phyloP scores from a whole-genome alignment of 2,113 vertebrate genomes.

The Ceyx melanurus region DNA sequence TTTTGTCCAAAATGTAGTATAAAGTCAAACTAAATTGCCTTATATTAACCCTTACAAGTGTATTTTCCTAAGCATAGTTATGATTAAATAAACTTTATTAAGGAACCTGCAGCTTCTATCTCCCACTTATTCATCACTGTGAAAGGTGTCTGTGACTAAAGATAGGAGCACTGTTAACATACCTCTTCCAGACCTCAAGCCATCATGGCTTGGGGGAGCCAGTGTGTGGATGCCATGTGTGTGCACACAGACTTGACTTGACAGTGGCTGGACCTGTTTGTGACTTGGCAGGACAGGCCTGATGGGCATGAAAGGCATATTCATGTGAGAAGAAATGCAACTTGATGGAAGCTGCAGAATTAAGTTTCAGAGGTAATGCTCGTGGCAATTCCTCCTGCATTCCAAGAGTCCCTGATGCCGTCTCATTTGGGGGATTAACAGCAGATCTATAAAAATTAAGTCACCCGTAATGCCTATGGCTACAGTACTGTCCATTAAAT shows the following conservation, averaged over 20 bases:
- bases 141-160: not conserved
- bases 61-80: constrained; percentile 83
- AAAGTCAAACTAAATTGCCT: constrained; percentile 79
- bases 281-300: not conserved
- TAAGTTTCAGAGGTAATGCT: not conserved
- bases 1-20: constrained; percentile 77
- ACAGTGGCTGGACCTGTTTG: not conserved
- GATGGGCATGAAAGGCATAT: fast-evolving
- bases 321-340: not conserved
- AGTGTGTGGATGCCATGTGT: fast-evolving
- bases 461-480: not conserved
- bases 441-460: not conserved
- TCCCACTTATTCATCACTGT: constrained; percentile 13
- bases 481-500: not conserved
- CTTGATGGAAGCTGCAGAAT: not conserved
- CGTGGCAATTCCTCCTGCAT: not conserved
- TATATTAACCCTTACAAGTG: constrained; percentile 80
- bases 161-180: not conserved
- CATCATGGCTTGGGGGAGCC: not conserved
- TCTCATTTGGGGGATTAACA: not conserved
- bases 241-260: not conserved
- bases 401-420: not conserved
- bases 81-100: constrained; percentile 82
- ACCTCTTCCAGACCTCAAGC: not conserved
- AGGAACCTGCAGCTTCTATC: constrained; percentile 55